Percentiles rank a stretch among this genome's conserved stretches.
These are phyloP conservation scores for Miltochrista miniata DNA, from an alignment of 2,888 invertebrate genomes.

Conservation along the genomic window DNA sequence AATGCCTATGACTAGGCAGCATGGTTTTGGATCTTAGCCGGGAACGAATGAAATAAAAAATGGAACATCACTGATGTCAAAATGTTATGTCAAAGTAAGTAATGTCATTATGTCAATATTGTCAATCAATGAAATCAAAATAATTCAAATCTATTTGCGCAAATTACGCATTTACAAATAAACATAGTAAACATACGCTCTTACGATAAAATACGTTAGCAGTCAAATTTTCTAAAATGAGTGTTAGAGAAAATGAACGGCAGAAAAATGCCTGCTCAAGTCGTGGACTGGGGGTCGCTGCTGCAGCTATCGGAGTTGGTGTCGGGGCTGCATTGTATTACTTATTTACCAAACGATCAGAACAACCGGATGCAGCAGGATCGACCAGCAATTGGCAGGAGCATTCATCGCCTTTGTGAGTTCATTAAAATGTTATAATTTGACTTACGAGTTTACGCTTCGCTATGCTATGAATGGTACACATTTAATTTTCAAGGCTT, in stretches of 20 bases:
- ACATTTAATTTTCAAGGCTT: conserved; percentile 6
- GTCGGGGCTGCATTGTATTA: conserved; percentile 76
- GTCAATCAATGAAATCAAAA: too few relatives aligned
- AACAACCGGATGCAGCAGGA: conserved; percentile 57
- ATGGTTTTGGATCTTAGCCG: too few relatives aligned
- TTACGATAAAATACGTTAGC: too few relatives aligned
- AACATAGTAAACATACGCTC: too few relatives aligned
- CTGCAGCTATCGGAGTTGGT: conserved; percentile 72
- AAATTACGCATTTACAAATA: too few relatives aligned
- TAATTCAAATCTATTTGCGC: too few relatives aligned
- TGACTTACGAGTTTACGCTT: conserved; percentile 17
- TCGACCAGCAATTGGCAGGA: conserved; percentile 62
- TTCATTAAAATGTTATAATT: conserved; percentile 27
- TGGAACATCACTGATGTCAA: too few relatives aligned
- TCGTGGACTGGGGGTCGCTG: conserved; percentile 69
- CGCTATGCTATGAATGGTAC: conserved; percentile 22
- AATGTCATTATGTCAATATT: too few relatives aligned
- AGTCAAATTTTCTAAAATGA: conserved; percentile 52
- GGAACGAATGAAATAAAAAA: too few relatives aligned
- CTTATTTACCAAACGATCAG: conserved; percentile 64
- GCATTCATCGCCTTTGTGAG: conserved; percentile 53
- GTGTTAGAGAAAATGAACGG: conserved; percentile 64
- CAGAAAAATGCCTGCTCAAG: conserved; percentile 60
- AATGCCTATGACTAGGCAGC: too few relatives aligned
- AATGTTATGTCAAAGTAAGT: too few relatives aligned